Conservation (phyloP, 2,113 vertebrate genomes). For the Protomyctophum bolini region DNA sequence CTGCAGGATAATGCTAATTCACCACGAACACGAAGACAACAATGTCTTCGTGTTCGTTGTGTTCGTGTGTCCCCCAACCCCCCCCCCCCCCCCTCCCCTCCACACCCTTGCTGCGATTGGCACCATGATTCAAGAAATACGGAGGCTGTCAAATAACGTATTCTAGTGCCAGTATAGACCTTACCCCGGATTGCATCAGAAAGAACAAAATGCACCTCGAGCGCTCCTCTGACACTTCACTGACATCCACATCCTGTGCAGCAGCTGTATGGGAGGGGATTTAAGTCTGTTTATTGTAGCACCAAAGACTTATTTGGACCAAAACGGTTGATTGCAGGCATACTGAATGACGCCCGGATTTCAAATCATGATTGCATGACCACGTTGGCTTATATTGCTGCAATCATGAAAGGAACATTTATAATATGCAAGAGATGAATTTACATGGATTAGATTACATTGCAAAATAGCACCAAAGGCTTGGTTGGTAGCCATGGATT, state of each 20-base stretch:
- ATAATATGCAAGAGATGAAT: slow-evolving; percentile 4
- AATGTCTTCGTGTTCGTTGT: no score
- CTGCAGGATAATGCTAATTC: slow-evolving; percentile 61
- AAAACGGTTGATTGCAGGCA: slow-evolving; percentile 37
- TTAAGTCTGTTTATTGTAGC: not conserved
- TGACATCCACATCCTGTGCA: slow-evolving; percentile 15
- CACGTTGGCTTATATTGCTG: slow-evolving; percentile 31
- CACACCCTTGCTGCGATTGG: slow-evolving; percentile 21
- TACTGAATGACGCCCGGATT: slow-evolving; percentile 13
- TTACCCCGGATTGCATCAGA: slow-evolving; percentile 67
- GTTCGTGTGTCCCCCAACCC: no score
- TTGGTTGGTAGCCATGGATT: no score
- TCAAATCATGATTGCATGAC: slow-evolving; percentile 25
- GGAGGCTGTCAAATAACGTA: slow-evolving; percentile 53
- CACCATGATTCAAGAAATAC: slow-evolving; percentile 44
- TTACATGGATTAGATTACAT: slow-evolving; percentile 2
- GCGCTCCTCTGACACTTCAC: slow-evolving; percentile 21
- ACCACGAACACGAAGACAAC: slow-evolving; percentile 39
- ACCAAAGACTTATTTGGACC: slow-evolving; percentile 40
- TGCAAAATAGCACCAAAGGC: no score
- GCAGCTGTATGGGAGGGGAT: not conserved
- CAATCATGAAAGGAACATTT: slow-evolving; percentile 39
- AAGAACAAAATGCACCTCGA: slow-evolving; percentile 22
- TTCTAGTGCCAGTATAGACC: slow-evolving; percentile 21
- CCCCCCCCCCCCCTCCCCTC: no score